Evolutionary conservation across 2,888 invertebrate species (phyloP), one percentile per base, ranked within the genome.

Genomic region (Geophilus truncorum): DNA sequence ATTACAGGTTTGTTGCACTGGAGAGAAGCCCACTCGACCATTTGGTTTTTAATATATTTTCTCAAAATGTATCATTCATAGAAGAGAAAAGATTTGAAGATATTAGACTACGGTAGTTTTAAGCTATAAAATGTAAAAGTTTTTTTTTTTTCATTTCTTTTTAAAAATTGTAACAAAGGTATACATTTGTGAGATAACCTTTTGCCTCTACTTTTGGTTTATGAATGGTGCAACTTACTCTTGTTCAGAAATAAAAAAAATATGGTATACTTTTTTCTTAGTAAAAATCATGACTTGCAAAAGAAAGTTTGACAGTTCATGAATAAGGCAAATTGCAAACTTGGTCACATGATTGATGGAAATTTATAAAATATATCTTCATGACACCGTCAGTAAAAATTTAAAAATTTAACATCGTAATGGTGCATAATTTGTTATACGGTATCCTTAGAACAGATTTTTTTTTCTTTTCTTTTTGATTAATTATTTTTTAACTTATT

Each of bases 271-370:
- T 32, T 32, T 32, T 32, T 4, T 9, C 5, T 32, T 32, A 32
- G 32, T 25, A n/a, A 3, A 70, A 28, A 25, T 28, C 25, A 70
- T 70, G 70, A 70, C 70, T 70, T 70, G 70, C 70, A 70, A 70
- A 70, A 70, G 70, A 70, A 70, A 70, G 28, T 25, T 70, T 70
- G 23, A 28, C 28, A 28, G 70, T 70, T 70, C 70, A 70, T 70
- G 70, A 70, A 70, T 70, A 70, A 70, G 12, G 70, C 25, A 70
- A 70, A 70, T 25, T 70, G 28, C 25, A 28, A 70, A 70, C 25
- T 70, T 70, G 15, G 23, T 25, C 25, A 28, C 10, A 28, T 70
- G 70, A 70, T 70, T 70, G 70, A 70, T 28, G 28, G 70, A 28
- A 23, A 70, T 28, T 70, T 70, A 70, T 12, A 70, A 12, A 70